phyloP scores from a whole-genome alignment of 2,888 invertebrate species.

The Stomorhina lunata region DNA sequence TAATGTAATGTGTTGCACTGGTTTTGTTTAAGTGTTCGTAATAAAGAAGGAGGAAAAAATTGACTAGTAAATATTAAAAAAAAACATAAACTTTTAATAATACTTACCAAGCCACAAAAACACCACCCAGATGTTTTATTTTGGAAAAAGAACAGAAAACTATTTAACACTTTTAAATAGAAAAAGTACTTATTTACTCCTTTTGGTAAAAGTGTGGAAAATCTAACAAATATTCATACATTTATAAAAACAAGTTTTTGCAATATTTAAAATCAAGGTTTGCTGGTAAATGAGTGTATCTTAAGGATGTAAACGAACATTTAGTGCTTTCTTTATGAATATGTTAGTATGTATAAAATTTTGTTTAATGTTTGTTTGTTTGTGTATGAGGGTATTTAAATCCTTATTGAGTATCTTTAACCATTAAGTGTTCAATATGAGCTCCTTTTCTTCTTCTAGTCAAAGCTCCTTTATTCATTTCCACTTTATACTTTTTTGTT shows the following conservation, averaged over 20 bases:
- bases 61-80: constrained; percentile 35
- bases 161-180: constrained; percentile 42
- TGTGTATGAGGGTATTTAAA: constrained; percentile 44
- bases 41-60: constrained; percentile 19
- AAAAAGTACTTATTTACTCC: constrained; percentile 7
- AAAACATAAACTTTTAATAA: constrained; percentile 61
- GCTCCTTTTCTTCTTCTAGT: background rate
- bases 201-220: background rate
- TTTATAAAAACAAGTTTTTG: background rate
- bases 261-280: background rate
- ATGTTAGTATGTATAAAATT: background rate
- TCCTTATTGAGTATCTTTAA: constrained; percentile 45
- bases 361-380: background rate
- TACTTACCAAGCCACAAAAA: constrained; percentile 59
- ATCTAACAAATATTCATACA: constrained; percentile 3
- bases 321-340: background rate
- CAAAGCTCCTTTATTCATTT: background rate
- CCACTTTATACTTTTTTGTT: background rate
- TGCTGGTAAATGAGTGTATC: background rate
- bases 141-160: constrained; percentile 7
- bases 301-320: background rate
- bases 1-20: background rate
- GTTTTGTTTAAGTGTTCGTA: constrained; percentile 53
- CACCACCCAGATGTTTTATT: constrained; percentile 48
- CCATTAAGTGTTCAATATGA: constrained; percentile 52